Conservation (phyloP, 2,888 invertebrate species). For the Malacosoma neustria region DNA sequence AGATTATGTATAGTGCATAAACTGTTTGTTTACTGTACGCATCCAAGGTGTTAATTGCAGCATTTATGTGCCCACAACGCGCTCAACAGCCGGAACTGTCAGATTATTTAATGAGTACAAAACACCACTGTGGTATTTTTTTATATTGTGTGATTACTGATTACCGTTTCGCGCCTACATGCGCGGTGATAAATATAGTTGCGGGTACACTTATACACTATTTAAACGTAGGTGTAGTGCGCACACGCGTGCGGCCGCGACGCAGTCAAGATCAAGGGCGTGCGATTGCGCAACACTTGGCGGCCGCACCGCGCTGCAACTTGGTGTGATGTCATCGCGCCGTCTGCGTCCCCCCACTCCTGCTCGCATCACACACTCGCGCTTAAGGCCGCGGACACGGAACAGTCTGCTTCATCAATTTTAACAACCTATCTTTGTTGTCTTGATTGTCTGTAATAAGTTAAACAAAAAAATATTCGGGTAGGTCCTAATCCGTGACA, state of each 20-base stretch:
- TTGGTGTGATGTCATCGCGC: slow-evolving; percentile 65
- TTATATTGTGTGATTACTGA: slow-evolving; percentile 46
- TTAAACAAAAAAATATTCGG: not conserved
- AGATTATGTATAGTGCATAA: too few species aligned
- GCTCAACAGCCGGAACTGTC: slow-evolving; percentile 41
- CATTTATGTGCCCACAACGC: slow-evolving; percentile 22
- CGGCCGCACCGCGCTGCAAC: slow-evolving; percentile 65
- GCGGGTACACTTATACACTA: slow-evolving; percentile 38
- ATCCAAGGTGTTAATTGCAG: slow-evolving; percentile 27
- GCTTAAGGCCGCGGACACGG: slow-evolving; percentile 57
- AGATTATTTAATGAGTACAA: slow-evolving; percentile 43
- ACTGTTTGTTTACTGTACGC: slow-evolving; percentile 19
- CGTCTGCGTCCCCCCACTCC: slow-evolving; percentile 43
- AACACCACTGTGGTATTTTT: slow-evolving; percentile 36
- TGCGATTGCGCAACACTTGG: slow-evolving; percentile 71
- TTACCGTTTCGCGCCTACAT: slow-evolving; percentile 57
- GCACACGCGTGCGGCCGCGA: slow-evolving; percentile 65
- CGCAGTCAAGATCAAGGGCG: slow-evolving; percentile 76
- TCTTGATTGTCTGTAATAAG: not conserved
- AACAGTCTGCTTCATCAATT: slow-evolving; percentile 51
- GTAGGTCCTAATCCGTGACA: not conserved
- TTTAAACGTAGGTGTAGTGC: slow-evolving; percentile 46
- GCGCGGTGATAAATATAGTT: slow-evolving; percentile 64
- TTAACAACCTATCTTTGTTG: slow-evolving; percentile 16
- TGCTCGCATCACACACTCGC: slow-evolving; percentile 29